Conservation (phyloP, 2,888 invertebrate species). For the Formica aserva region DNA sequence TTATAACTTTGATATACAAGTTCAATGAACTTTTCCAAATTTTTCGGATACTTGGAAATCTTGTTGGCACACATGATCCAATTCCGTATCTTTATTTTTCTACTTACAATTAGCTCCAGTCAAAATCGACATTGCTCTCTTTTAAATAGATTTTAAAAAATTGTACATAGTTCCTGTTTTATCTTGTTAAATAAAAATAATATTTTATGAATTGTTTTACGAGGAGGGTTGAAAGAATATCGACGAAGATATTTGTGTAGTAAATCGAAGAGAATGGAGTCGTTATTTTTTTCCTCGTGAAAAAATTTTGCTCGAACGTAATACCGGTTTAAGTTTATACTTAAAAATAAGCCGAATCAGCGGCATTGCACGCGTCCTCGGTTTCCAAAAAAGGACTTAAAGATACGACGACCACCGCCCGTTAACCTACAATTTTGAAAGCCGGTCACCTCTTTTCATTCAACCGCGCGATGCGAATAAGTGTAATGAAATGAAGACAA, state of each 20-base stretch:
- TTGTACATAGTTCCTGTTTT: neutral
- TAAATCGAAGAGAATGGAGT: neutral
- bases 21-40: neutral
- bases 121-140: neutral
- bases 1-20: neutral
- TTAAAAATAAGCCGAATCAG: constrained; percentile 58
- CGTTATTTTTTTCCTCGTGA: constrained; percentile 39
- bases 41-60: neutral
- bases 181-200: neutral
- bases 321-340: constrained; percentile 35
- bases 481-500: neutral
- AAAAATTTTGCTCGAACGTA: constrained; percentile 47
- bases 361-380: constrained; percentile 51
- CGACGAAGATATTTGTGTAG: neutral
- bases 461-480: constrained; percentile 44
- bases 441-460: constrained; percentile 73
- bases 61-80: neutral
- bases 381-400: constrained; percentile 71
- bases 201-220: neutral
- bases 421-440: constrained; percentile 73
- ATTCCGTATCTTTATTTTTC: neutral
- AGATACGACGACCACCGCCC: constrained; percentile 40
- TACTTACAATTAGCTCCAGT: neutral
- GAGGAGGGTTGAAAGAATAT: neutral
- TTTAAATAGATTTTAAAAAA: neutral